Evolutionary conservation across 2,113 vertebrate genomes (phyloP).

Genomic region (Passerina amoena): DNA sequence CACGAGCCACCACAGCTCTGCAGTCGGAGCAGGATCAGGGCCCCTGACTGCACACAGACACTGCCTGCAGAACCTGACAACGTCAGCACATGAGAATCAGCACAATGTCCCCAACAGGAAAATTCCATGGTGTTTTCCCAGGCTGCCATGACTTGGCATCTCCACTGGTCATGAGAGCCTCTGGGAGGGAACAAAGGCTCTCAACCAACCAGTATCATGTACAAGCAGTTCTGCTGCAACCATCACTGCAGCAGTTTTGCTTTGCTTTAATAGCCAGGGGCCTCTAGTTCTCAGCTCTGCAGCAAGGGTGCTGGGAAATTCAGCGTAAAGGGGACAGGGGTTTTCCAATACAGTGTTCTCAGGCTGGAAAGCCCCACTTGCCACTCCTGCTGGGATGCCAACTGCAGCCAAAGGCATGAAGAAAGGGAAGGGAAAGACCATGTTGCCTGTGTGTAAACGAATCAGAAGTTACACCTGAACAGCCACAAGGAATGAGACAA

Average conservation of each 20-base stretch:
- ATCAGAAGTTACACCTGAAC: background rate
- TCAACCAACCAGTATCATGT: rapidly evolving
- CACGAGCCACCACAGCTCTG: background rate
- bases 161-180: rapidly evolving
- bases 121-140: background rate
- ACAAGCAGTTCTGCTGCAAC: background rate
- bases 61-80: background rate
- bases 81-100: background rate
- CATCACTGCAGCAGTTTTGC: background rate
- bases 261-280: background rate
- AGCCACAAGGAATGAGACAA: background rate
- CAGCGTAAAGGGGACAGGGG: background rate
- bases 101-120: background rate
- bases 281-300: background rate
- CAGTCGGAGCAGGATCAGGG: background rate
- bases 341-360: background rate
- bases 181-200: background rate
- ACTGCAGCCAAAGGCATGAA: background rate
- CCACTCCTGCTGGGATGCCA: background rate
- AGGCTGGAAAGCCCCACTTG: background rate
- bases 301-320: background rate
- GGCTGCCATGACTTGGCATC: background rate
- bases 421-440: background rate
- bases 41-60: background rate
- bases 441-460: background rate